A percentile compares a stretch with the other conserved stretches of the same genome.
Evolutionary conservation across 2,113 vertebrate species (phyloP).

Genomic region (Tetraodon nigroviridis): DNA sequence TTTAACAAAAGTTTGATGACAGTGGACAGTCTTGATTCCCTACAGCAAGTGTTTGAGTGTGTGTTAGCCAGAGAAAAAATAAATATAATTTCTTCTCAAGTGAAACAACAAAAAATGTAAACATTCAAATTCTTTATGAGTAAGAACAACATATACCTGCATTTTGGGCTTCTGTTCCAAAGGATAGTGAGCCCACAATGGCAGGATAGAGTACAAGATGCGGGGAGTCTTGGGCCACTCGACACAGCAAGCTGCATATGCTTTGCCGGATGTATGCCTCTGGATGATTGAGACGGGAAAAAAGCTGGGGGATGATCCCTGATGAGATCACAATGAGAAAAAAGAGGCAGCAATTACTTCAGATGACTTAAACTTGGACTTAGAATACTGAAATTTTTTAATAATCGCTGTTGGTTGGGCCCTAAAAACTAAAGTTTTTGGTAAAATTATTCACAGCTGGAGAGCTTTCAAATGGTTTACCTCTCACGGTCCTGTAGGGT

Average conservation of each 20-base stretch:
- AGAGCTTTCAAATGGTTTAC: conserved; percentile 53
- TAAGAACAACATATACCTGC: conserved; percentile 73
- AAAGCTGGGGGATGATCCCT: conserved; percentile 98
- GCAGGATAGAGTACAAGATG: conserved; percentile 96
- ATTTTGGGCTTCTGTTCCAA: conserved; percentile 89
- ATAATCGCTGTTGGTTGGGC: too few species aligned
- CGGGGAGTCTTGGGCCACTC: conserved; percentile 95
- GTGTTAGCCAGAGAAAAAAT: neutral
- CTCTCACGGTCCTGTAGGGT: conserved; percentile 95
- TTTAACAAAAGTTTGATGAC: too few species aligned
- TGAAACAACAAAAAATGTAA: too few species aligned
- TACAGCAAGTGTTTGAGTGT: neutral
- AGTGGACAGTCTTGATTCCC: neutral
- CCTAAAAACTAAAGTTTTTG: too few species aligned
- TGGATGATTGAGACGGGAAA: conserved; percentile 95
- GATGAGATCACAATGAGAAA: conserved; percentile 1
- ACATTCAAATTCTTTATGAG: neutral
- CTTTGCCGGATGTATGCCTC: conserved; percentile 96
- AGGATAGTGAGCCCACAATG: conserved; percentile 94
- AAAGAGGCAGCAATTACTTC: neutral
- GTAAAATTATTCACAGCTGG: too few species aligned
- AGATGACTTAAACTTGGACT: neutral
- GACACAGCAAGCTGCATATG: conserved; percentile 93
- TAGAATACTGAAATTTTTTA: too few species aligned
- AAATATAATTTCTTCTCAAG: neutral